Conservation (phyloP, 2,113 vertebrate genomes). For the Poeciliopsis retropinna region DNA sequence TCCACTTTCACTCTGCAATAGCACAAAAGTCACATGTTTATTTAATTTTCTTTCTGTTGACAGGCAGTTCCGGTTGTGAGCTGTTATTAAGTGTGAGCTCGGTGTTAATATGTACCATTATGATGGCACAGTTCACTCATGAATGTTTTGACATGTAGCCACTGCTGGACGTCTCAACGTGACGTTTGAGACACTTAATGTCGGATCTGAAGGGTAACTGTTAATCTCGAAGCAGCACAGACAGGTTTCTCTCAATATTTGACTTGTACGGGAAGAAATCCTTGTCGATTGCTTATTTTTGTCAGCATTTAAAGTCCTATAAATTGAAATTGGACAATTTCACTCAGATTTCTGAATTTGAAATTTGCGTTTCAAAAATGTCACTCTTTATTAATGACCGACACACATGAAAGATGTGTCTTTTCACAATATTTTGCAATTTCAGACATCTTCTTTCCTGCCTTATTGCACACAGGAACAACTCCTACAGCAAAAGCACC, state of each 20-base stretch:
- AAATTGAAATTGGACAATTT: not conserved
- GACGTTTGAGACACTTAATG: not conserved
- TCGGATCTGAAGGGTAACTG: slow-evolving; percentile 28
- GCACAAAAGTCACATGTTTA: slow-evolving; percentile 36
- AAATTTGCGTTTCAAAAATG: not conserved
- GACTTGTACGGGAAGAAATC: not conserved
- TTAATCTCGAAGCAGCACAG: slow-evolving; percentile 40
- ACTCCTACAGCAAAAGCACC: not conserved
- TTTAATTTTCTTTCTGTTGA: not conserved
- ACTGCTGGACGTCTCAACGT: not conserved
- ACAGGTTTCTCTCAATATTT: not conserved
- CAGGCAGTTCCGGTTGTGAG: slow-evolving; percentile 16
- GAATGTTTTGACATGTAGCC: not conserved
- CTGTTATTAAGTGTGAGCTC: slow-evolving; percentile 33
- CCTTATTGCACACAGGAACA: not conserved
- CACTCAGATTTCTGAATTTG: not conserved
- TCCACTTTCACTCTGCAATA: slow-evolving; percentile 72
- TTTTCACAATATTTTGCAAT: not conserved
- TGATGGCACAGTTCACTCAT: not conserved
- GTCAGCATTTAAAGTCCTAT: not conserved
- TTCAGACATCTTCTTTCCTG: no score
- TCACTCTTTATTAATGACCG: not conserved
- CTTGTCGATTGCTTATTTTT: not conserved
- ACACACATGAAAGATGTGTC: not conserved
- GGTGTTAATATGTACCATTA: slow-evolving; percentile 36